phyloP scores from a whole-genome alignment of 2,888 invertebrate species.

The Tetragonisca angustula region DNA sequence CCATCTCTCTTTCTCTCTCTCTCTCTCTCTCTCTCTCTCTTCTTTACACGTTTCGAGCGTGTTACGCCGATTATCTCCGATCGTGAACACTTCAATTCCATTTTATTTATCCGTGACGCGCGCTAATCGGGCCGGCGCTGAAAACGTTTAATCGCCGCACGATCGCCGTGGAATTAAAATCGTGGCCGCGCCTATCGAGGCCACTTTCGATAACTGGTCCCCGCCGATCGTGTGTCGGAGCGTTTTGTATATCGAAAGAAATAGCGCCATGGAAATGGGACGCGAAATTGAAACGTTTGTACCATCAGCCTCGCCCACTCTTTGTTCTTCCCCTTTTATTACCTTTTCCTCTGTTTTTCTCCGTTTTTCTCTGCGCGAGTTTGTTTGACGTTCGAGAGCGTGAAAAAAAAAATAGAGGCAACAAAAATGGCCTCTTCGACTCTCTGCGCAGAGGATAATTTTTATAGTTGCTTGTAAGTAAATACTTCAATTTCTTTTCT shows the following conservation, averaged over 20 bases:
- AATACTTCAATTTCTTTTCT: too few relatives aligned
- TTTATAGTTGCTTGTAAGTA: too few relatives aligned
- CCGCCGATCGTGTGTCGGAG: neutral
- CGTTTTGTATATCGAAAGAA: neutral
- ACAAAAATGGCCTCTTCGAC: too few relatives aligned
- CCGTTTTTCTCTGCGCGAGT: too few relatives aligned
- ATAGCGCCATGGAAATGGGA: neutral
- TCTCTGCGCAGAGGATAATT: too few relatives aligned
- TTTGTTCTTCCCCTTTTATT: neutral
- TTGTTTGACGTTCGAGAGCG: neutral
- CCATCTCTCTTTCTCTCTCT: neutral
- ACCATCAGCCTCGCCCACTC: neutral
- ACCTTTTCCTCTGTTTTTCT: neutral
- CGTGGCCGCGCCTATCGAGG: neutral
- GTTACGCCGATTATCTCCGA: neutral
- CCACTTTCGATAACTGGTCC: neutral
- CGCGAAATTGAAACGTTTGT: neutral
- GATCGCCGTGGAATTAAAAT: neutral
- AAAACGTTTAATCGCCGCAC: slow-evolving; percentile 5
- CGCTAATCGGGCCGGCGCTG: neutral
- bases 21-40: neutral
- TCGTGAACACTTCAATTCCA: neutral
- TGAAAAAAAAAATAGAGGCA: neutral
- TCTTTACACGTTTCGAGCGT: neutral
- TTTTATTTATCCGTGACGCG: neutral